Conservation (phyloP, 2,888 invertebrate species). For the Leptopilina drosophilae region DNA sequence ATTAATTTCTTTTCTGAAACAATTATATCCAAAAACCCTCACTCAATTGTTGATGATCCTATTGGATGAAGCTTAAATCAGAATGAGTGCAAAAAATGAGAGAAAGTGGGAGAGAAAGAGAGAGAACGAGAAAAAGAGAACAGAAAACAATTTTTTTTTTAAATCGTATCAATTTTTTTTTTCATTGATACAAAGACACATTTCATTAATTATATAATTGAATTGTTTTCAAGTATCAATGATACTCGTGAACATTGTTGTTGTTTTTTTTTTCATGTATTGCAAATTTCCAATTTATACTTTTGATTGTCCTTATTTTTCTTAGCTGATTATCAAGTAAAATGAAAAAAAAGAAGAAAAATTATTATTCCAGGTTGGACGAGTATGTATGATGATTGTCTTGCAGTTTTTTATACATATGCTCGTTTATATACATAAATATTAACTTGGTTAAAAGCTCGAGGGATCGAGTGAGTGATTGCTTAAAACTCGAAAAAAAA, state of each 20-base stretch:
- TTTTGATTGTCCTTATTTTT: conserved; percentile 33
- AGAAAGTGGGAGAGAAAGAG: no score
- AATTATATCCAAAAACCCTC: conserved; percentile 5
- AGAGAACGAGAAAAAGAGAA: not conserved
- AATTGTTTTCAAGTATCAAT: not conserved
- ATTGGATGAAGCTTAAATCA: conserved; percentile 11
- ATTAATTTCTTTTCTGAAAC: not conserved
- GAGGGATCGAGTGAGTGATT: conserved; percentile 15
- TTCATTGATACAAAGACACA: conserved; percentile 21
- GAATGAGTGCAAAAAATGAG: not conserved
- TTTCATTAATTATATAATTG: not conserved
- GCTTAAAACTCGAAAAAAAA: not conserved
- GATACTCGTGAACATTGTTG: not conserved
- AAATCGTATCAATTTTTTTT: conserved; percentile 9
- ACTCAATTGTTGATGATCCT: not conserved
- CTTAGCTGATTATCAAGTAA: conserved; percentile 1
- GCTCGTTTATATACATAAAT: conserved; percentile 27
- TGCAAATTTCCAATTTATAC: conserved; percentile 19
- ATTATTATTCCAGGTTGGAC: conserved; percentile 15
- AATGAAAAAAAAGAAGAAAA: not conserved
- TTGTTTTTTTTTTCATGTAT: conserved; percentile 4
- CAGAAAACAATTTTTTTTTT: not conserved
- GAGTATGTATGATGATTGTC: conserved; percentile 1
- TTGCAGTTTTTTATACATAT: conserved; percentile 9
- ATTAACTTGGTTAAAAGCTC: not conserved